A percentile compares a stretch with the other conserved stretches of the same genome.
Evolutionary conservation across 2,797 vertebrate genomes (phyloP).

Genomic region (Geotria australis): DNA sequence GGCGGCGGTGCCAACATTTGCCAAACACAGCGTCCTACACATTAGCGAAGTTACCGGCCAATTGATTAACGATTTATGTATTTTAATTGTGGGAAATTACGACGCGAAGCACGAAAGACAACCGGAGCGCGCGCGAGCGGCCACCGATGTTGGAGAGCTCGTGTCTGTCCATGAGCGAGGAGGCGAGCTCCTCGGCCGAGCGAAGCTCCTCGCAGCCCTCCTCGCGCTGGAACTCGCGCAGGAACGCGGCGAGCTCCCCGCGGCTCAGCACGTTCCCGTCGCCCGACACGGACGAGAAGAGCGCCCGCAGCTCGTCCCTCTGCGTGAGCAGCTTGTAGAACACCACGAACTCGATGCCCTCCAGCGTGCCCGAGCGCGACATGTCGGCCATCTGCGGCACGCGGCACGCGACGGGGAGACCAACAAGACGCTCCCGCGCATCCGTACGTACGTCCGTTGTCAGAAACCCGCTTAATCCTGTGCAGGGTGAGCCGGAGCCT

Average conservation of each 20-base stretch:
- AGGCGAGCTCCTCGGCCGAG: slow-evolving; percentile 17
- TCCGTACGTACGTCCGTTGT: too few species aligned
- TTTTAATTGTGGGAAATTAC: too few species aligned
- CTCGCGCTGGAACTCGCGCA: slow-evolving; percentile 28
- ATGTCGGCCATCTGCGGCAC: slow-evolving; percentile 46
- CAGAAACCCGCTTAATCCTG: too few species aligned
- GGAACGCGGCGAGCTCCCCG: slow-evolving; percentile 51
- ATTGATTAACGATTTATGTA: too few species aligned
- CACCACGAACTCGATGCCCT: slow-evolving; percentile 54
- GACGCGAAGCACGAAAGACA: too few species aligned
- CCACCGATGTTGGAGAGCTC: slow-evolving; percentile 56
- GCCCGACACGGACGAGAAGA: slow-evolving; percentile 49
- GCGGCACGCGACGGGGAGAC: not conserved
- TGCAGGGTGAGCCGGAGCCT: too few species aligned
- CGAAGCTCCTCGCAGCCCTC: slow-evolving; percentile 10
- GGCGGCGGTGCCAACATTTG: too few species aligned
- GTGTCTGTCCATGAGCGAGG: slow-evolving; percentile 35
- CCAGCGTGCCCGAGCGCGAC: slow-evolving; percentile 29
- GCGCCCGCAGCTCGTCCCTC: slow-evolving; percentile 39
- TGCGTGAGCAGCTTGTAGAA: slow-evolving; percentile 79
- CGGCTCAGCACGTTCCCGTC: slow-evolving; percentile 42
- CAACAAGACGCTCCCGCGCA: too few species aligned
- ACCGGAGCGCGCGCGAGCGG: too few species aligned
- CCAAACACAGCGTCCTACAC: too few species aligned
- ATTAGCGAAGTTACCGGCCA: too few species aligned